Evolutionary conservation across 2,113 vertebrate genomes (phyloP).

Genomic region (Piaya cayana): DNA sequence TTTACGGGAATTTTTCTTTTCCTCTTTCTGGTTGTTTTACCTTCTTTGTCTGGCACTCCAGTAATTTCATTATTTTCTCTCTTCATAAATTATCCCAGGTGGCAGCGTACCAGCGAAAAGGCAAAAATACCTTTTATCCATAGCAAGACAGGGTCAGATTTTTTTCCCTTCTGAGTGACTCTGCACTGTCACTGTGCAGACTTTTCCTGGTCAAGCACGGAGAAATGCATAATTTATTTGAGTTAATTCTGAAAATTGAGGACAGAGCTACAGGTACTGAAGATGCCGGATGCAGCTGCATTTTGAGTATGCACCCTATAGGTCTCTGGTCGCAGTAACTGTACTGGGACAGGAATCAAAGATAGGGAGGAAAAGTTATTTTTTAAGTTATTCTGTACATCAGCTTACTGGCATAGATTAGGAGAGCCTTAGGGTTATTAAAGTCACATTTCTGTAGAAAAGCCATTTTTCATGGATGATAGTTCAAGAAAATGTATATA

Average conservation of each 20-base stretch:
- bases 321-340: neutral
- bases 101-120: slow-evolving; percentile 19
- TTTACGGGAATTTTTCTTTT: slow-evolving; percentile 28
- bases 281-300: slow-evolving; percentile 13
- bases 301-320: neutral
- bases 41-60: neutral
- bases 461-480: neutral
- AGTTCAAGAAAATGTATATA: neutral
- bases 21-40: neutral
- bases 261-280: neutral
- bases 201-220: neutral
- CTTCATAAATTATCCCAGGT: slow-evolving; percentile 30
- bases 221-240: slow-evolving; percentile 49
- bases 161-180: slow-evolving; percentile 14
- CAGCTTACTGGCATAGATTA: neutral
- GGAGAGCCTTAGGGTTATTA: slow-evolving; percentile 6
- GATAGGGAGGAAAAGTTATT: neutral
- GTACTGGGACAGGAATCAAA: neutral
- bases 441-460: neutral
- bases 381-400: neutral
- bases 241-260: slow-evolving; percentile 35
- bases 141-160: slow-evolving; percentile 7
- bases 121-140: neutral
- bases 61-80: slow-evolving; percentile 34
- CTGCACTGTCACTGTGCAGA: slow-evolving; percentile 2